Conservation (phyloP, 2,113 vertebrate genomes). For the Poecilia latipinna region DNA sequence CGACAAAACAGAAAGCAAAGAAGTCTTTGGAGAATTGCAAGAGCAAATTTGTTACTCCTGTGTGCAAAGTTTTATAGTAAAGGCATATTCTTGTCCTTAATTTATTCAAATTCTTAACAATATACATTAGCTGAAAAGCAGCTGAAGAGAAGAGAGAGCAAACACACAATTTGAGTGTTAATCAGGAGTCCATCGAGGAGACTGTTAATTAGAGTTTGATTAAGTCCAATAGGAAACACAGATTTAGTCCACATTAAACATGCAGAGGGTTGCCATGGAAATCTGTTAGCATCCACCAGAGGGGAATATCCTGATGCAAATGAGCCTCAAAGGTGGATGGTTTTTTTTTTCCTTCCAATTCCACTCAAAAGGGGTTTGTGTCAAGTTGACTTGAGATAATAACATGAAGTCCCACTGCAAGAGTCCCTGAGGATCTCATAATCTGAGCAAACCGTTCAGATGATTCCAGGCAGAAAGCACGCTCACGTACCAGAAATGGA, state of each 20-base stretch:
- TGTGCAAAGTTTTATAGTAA: no score
- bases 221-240: conserved; percentile 51
- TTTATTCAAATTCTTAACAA: no score
- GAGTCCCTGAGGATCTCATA: neutral
- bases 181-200: conserved; percentile 44
- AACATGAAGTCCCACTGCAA: neutral
- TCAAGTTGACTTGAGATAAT: conserved; percentile 6
- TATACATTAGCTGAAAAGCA: conserved; percentile 14
- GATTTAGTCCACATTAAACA: conserved; percentile 53
- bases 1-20: no score
- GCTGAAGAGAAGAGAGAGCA: conserved; percentile 4
- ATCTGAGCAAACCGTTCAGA: conserved; percentile 8
- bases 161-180: conserved; percentile 37
- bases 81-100: no score
- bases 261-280: conserved; percentile 60
- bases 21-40: no score
- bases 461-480: neutral
- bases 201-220: conserved; percentile 29
- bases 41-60: no score
- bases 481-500: no score
- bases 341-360: neutral
- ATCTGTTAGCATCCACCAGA: conserved; percentile 44
- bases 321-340: conserved; percentile 15
- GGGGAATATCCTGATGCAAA: conserved; percentile 53
- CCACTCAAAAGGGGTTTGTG: conserved; percentile 21